Evolutionary conservation across 2,797 vertebrate genomes (phyloP).

Genomic region (Chaetodon trifasciatus): DNA sequence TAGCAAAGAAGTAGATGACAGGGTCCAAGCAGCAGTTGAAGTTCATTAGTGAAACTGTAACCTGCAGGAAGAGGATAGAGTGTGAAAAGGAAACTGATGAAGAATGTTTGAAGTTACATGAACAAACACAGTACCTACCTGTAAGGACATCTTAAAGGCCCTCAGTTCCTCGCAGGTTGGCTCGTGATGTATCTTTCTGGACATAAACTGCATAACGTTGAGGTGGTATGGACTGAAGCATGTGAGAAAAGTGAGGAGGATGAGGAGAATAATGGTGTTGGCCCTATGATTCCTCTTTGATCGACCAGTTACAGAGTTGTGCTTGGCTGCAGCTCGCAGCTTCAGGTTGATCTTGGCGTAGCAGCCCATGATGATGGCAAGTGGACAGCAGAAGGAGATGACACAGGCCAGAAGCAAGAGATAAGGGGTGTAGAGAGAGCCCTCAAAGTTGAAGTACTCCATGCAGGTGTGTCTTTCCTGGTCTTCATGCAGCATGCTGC

Average conservation of each 20-base stretch:
- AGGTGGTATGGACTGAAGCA: constrained; percentile 91
- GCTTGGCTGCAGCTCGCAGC: constrained; percentile 81
- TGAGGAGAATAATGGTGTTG: constrained; percentile 86
- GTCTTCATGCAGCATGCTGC: constrained; percentile 71
- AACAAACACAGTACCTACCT: constrained; percentile 69
- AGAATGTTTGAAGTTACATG: neutral
- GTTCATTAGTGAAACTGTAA: constrained; percentile 90
- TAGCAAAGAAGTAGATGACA: constrained; percentile 92
- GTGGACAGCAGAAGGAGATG: constrained; percentile 85
- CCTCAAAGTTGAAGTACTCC: constrained; percentile 88
- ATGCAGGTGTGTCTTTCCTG: constrained; percentile 85
- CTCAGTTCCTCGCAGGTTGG: constrained; percentile 82
- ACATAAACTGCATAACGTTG: constrained; percentile 88
- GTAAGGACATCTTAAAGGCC: constrained; percentile 87
- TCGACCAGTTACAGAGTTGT: constrained; percentile 78
- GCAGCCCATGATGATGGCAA: constrained; percentile 87
- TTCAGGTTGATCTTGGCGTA: constrained; percentile 87
- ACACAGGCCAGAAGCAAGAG: constrained; percentile 82
- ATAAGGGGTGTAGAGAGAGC: constrained; percentile 72
- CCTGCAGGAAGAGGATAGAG: constrained; percentile 64
- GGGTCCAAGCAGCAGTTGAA: constrained; percentile 91
- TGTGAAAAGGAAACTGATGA: neutral
- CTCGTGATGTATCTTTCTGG: constrained; percentile 76
- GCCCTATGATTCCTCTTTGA: constrained; percentile 81
- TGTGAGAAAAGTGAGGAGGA: constrained; percentile 84